phyloP scores from a whole-genome alignment of 2,797 vertebrate genomes.

The Myotis myotis region DNA sequence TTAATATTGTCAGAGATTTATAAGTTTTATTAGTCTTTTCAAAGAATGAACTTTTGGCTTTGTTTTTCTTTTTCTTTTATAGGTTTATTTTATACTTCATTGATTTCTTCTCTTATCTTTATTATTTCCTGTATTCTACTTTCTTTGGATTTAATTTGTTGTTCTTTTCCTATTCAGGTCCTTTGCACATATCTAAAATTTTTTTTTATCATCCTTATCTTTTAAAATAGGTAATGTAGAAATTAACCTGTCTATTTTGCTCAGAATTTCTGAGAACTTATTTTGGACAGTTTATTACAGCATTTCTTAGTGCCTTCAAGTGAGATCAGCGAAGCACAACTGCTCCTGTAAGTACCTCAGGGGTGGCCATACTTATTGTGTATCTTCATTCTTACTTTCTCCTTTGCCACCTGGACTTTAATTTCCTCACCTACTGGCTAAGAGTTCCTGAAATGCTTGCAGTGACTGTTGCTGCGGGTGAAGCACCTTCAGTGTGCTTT shows the following conservation, averaged over 20 bases:
- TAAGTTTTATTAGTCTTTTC: background rate
- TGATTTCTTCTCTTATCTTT: background rate
- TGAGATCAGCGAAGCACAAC: background rate
- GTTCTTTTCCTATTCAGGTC: background rate
- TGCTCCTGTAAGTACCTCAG: background rate
- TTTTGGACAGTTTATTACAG: background rate
- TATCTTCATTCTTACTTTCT: conserved; percentile 33
- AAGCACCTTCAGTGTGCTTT: background rate
- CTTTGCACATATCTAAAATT: background rate
- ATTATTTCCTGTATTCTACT: background rate
- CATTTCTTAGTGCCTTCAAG: background rate
- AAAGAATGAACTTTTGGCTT: background rate
- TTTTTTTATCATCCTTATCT: background rate
- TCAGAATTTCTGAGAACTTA: conserved; percentile 18
- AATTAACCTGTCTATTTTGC: background rate
- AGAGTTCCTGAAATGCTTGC: background rate
- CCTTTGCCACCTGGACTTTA: background rate
- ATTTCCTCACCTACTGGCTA: background rate
- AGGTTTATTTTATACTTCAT: background rate
- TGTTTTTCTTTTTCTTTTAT: background rate
- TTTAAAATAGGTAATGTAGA: background rate
- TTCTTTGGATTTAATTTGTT: conserved; percentile 22
- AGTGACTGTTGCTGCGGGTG: background rate
- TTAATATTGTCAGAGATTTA: background rate
- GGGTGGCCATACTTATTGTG: background rate